Evolutionary conservation across 2,113 vertebrate species (phyloP).

Genomic region (Neomonachus schauinslandi): DNA sequence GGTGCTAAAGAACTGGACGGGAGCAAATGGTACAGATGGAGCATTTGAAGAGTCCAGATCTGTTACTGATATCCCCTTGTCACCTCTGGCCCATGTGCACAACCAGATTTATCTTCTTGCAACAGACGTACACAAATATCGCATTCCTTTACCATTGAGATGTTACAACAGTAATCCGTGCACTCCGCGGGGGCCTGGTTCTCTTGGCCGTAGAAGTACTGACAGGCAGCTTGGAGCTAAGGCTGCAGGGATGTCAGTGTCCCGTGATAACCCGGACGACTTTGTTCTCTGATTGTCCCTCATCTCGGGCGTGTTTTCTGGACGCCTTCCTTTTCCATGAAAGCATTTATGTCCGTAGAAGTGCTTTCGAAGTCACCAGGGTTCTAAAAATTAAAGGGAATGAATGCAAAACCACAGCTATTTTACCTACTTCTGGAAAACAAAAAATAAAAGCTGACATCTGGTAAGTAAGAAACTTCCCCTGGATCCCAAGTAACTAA

Average conservation of each 20-base stretch:
- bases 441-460: slow-evolving; percentile 79
- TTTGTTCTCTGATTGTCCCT: slow-evolving; percentile 71
- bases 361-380: slow-evolving; percentile 71
- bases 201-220: slow-evolving; percentile 61
- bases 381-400: slow-evolving; percentile 74
- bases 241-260: slow-evolving; percentile 63
- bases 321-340: slow-evolving; percentile 71
- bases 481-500: slow-evolving; percentile 83
- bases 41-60: slow-evolving; percentile 21
- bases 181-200: slow-evolving; percentile 57
- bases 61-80: slow-evolving; percentile 18
- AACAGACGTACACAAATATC: slow-evolving; percentile 25
- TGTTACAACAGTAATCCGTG: not conserved
- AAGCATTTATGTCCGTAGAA: slow-evolving; percentile 71
- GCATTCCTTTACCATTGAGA: slow-evolving; percentile 56
- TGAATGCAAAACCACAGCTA: slow-evolving; percentile 79
- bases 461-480: slow-evolving; percentile 84
- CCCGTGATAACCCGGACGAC: slow-evolving; percentile 54
- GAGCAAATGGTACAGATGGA: not conserved
- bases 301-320: slow-evolving; percentile 74
- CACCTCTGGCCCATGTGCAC: slow-evolving; percentile 29
- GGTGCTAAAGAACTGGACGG: not conserved
- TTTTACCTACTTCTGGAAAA: slow-evolving; percentile 83
- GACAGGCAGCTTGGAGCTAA: slow-evolving; percentile 42
- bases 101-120: slow-evolving; percentile 9